Evolutionary conservation across 2,888 invertebrate species (phyloP), one percentile per base, ranked within the genome.

Genomic region (Drosophila pseudotalamancana): DNA sequence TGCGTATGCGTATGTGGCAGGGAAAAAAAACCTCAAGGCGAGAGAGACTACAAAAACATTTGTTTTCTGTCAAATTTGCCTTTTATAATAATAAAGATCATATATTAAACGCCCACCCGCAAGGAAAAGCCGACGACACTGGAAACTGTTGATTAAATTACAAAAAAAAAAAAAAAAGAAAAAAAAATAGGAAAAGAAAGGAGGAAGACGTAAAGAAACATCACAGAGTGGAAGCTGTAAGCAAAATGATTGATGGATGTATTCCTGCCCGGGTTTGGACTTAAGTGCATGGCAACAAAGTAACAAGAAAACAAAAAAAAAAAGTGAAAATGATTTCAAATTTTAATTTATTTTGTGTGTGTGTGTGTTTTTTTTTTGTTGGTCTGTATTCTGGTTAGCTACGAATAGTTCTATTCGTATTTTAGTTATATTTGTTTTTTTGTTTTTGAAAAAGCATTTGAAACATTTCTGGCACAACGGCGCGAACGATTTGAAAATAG

Each of bases 11-110:
- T n/a, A n/a, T n/a, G n/a, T n/a, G n/a, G n/a, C n/a, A n/a, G n/a
- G n/a, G n/a, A n/a, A 59, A 53, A 37, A 29, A 54, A 55, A 67
- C 53, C 57, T 57, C 45, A 45, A 59, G 48, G 25, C 46, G 21
- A 64, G 46, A 55, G 46, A 54, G 43, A 43, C 43, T 43, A 43
- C 43, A 18, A 43, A 73, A 84, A 83, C 87, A 85, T 87, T 81
- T 87, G 83, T 87, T 84, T 87, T 81, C 85, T 84, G 83, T 85
- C 83, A 83, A 77, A 81, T 84, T 84, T 83, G 75, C 72, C 82
- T 76, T 84, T 71, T 66, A 81, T 76, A 77, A 81, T 81, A 84
- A 77, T 67, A 69, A 67, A 80, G 54, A 67, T 62, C 62, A 68
- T 66, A 65, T 66, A 54, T 56, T 62, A 14, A 23, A 67, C 73